Conservation (phyloP, 2,797 vertebrate species). For the Lophotriccus pileatus region DNA sequence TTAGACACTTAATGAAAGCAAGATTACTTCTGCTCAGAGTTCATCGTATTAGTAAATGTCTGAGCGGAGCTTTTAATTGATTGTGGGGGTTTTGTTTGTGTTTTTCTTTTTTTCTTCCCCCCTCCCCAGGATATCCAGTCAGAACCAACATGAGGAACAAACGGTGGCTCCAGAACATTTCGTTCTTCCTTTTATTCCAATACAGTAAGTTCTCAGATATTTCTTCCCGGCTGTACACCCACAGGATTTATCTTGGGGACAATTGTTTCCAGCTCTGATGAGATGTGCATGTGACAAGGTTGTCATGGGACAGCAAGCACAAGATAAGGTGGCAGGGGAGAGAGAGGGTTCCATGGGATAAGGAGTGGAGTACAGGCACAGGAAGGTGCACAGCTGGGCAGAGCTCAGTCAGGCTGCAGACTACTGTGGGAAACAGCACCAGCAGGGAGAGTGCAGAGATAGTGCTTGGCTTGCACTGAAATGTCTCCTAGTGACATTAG, state of each 20-base stretch:
- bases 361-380: background rate
- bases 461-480: background rate
- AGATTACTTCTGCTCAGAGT: background rate
- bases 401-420: background rate
- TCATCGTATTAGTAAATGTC: background rate
- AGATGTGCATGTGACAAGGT: background rate
- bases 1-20: background rate
- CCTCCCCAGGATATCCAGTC: background rate
- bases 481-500: background rate
- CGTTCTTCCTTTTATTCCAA: conserved; percentile 60
- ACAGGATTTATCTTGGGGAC: background rate
- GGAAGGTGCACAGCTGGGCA: background rate
- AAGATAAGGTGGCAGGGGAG: background rate
- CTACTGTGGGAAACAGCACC: background rate
- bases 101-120: background rate
- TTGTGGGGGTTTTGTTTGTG: background rate
- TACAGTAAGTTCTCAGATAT: conserved; percentile 58
- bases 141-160: conserved; percentile 44
- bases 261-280: accelerated
- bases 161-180: background rate
- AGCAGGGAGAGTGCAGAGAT: background rate
- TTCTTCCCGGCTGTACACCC: background rate
- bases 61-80: background rate
- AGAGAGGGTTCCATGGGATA: background rate
- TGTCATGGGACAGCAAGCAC: background rate